Evolutionary conservation across 1,140 invertebrate species (phyloP).

Genomic region (Saxidomus purpurata): DNA sequence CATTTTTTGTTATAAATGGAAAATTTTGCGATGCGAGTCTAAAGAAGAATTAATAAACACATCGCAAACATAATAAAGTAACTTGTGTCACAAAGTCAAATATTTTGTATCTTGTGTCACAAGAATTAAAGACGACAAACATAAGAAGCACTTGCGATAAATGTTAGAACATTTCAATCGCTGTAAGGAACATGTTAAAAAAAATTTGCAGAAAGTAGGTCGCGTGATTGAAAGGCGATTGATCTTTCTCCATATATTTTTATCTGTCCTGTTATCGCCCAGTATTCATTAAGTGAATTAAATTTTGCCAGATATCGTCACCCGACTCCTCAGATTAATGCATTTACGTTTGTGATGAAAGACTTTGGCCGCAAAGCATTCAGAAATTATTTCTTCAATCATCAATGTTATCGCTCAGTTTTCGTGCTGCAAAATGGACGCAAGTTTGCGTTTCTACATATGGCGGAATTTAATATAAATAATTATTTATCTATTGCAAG

Average conservation of each 20-base stretch:
- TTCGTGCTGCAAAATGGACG: neutral
- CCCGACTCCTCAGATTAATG: neutral
- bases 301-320: neutral
- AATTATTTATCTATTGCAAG: neutral
- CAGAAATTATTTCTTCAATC: neutral
- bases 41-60: too few species aligned
- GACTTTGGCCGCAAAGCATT: conserved; percentile 8
- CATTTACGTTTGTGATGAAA: neutral
- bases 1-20: too few species aligned
- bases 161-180: too few species aligned
- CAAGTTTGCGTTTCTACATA: conserved; percentile 44
- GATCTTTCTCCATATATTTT: neutral
- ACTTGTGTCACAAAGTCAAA: too few species aligned
- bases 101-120: too few species aligned
- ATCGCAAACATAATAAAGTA: too few species aligned
- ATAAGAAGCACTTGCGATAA: too few species aligned
- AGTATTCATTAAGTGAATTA: conserved; percentile 29
- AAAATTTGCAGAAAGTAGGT: too few species aligned
- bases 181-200: too few species aligned
- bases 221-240: too few species aligned
- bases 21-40: too few species aligned
- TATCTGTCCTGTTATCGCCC: neutral
- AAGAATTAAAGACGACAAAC: too few species aligned
- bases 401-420: conserved; percentile 15
- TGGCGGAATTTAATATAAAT: conserved; percentile 9